These are phyloP conservation scores for Botia almorhae DNA, from an alignment of 2,797 vertebrate genomes.

Conservation along the genomic window DNA sequence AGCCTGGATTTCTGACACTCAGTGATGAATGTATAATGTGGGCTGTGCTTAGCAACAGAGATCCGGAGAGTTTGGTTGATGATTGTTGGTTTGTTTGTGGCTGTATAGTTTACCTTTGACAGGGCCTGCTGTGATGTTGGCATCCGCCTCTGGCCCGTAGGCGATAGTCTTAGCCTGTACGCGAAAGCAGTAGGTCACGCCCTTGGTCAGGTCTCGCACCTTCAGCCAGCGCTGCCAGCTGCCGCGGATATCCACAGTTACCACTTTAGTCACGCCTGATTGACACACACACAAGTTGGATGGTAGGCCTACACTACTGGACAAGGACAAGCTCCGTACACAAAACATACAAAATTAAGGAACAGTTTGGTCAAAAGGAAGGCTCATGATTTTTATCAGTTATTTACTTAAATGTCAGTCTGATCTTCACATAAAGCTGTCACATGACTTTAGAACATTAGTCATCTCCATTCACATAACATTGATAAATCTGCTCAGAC, in stretches of 20 bases:
- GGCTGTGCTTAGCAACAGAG: conserved; percentile 12
- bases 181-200: conserved; percentile 86
- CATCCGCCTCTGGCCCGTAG: conserved; percentile 85
- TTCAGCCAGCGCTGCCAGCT: conserved; percentile 94
- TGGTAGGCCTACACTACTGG: not conserved
- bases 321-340: no score
- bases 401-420: no score
- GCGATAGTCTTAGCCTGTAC: conserved; percentile 91
- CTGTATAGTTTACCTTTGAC: conserved; percentile 80
- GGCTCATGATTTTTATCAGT: no score
- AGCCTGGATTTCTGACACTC: conserved; percentile 38
- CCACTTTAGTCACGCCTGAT: conserved; percentile 92
- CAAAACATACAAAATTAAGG: no score
- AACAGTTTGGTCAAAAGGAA: no score
- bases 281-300: conserved; percentile 2
- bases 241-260: conserved; percentile 92
- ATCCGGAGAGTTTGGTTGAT: conserved; percentile 16
- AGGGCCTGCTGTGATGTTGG: conserved; percentile 90
- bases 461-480: no score
- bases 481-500: no score
- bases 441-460: no score
- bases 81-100: conserved; percentile 33
- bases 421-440: no score
- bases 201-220: conserved; percentile 89
- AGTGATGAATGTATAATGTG: conserved; percentile 33